These are phyloP conservation scores for Autographa gamma DNA, from an alignment of 2,888 invertebrate species.

Conservation along the genomic window DNA sequence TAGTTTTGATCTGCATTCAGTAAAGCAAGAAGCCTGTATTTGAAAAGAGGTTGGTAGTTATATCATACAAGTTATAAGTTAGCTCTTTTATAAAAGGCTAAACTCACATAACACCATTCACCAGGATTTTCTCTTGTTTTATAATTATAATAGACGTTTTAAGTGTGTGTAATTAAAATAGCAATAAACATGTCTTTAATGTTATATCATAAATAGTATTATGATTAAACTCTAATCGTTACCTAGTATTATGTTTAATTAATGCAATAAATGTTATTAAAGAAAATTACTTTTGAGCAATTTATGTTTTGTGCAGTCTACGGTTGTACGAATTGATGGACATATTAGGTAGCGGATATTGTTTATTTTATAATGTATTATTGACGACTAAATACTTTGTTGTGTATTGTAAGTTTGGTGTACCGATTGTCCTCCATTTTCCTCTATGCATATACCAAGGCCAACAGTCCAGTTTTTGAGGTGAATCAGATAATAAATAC, in stretches of 20 bases:
- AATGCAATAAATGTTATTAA: not conserved
- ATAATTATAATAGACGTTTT: not conserved
- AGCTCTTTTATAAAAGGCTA: not conserved
- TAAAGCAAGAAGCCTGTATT: too few species aligned
- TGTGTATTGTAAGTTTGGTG: not conserved
- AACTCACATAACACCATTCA: not conserved
- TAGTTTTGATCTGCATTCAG: too few species aligned
- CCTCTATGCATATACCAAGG: conserved; percentile 35
- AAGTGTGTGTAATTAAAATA: not conserved
- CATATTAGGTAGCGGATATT: not conserved
- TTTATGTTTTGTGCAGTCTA: too few species aligned
- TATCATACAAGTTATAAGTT: too few species aligned
- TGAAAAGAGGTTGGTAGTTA: too few species aligned
- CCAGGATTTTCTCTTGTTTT: not conserved
- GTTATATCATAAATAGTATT: not conserved
- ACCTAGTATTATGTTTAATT: not conserved
- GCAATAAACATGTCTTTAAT: not conserved
- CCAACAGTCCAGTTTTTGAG: not conserved
- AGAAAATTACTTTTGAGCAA: not conserved
- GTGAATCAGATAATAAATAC: conserved; percentile 17
- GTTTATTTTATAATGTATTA: not conserved
- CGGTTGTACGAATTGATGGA: not conserved
- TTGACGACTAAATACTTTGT: not conserved
- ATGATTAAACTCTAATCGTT: not conserved
- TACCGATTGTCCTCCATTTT: conserved; percentile 16